These are phyloP conservation scores for Cephalopterus ornatus DNA, from an alignment of 2,113 vertebrate genomes.

Conservation along the genomic window DNA sequence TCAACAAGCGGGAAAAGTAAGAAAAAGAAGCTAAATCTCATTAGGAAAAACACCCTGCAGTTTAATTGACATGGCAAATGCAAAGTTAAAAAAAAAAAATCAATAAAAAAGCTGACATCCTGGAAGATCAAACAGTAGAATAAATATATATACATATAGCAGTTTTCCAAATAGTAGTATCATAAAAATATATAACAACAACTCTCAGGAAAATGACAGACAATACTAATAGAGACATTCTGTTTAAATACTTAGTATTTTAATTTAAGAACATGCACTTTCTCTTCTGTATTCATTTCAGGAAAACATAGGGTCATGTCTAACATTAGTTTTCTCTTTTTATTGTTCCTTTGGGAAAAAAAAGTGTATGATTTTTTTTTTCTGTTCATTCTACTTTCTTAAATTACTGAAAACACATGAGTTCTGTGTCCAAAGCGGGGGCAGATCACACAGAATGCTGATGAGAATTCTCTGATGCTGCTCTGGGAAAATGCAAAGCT, in stretches of 20 bases:
- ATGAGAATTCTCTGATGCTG: background rate
- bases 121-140: constrained; percentile 36
- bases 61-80: constrained; percentile 56
- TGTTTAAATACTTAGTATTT: constrained; percentile 20
- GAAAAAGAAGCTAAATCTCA: background rate
- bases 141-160: constrained; percentile 61
- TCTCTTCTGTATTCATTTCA: background rate
- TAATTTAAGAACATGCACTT: background rate
- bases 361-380: background rate
- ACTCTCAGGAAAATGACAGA: background rate
- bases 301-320: background rate
- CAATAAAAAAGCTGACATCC: background rate
- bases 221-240: background rate
- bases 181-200: constrained; percentile 2
- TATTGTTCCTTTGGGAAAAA: background rate
- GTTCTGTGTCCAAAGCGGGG: background rate
- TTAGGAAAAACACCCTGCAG: constrained; percentile 5
- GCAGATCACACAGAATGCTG: fast-evolving
- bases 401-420: fast-evolving
- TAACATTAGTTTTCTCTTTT: background rate
- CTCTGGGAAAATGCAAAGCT: background rate
- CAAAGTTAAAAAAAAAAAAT: background rate
- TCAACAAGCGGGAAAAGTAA: background rate
- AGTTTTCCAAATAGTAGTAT: background rate
- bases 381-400: background rate